phyloP scores from a whole-genome alignment of 2,888 invertebrate genomes.

The Phyto melanocephala region DNA sequence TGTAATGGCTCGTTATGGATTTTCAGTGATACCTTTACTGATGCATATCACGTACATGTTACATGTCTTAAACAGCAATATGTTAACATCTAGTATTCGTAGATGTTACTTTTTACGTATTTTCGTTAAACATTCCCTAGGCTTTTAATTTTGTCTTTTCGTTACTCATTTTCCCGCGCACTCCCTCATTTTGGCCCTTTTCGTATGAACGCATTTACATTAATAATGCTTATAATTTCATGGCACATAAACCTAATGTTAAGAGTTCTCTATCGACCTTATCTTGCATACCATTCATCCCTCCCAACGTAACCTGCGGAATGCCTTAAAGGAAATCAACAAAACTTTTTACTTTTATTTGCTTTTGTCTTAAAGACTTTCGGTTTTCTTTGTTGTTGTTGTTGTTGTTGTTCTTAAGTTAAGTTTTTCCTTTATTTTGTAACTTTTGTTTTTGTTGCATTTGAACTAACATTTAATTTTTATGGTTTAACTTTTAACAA shows the following conservation, averaged over 20 bases:
- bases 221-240: constrained; percentile 62
- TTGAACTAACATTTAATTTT: constrained; percentile 32
- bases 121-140: constrained; percentile 9
- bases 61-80: constrained; percentile 53
- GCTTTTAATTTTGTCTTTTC: neutral
- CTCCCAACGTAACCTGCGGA: constrained; percentile 4
- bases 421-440: neutral
- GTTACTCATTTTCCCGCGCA: neutral
- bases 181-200: neutral
- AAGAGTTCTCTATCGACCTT: constrained; percentile 22
- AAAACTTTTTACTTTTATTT: constrained; percentile 8
- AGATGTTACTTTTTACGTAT: neutral
- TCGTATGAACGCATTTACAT: constrained; percentile 11
- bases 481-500: constrained; percentile 42
- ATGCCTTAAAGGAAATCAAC: neutral
- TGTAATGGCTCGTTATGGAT: constrained; percentile 7
- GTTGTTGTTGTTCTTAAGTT: neutral
- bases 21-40: constrained; percentile 18
- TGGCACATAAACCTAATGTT: constrained; percentile 61
- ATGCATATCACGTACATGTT: constrained; percentile 57
- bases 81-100: constrained; percentile 18
- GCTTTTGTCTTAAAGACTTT: constrained; percentile 21
- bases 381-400: neutral
- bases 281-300: neutral
- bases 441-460: neutral